Evolutionary conservation across 2,797 vertebrate species (phyloP).

Genomic region (Smutsia gigantea): DNA sequence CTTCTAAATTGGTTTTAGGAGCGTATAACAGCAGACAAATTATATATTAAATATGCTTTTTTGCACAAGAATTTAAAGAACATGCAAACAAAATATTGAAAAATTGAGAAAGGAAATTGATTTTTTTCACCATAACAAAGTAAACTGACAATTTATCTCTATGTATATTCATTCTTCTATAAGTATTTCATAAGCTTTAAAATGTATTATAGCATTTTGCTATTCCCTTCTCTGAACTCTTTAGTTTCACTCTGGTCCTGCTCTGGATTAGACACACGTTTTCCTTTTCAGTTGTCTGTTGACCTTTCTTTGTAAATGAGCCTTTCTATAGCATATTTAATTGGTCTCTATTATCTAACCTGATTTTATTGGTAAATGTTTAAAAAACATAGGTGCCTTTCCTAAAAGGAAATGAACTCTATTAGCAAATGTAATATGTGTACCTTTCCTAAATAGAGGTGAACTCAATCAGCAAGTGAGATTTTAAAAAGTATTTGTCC

Average conservation of each 20-base stretch:
- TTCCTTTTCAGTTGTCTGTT: constrained; percentile 37
- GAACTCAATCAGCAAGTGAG: not conserved
- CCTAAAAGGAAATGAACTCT: not conserved
- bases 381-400: not conserved
- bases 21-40: not conserved
- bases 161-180: not conserved
- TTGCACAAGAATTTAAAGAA: not conserved
- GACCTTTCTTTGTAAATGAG: constrained; percentile 44
- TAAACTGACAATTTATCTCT: not conserved
- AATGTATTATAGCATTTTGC: not conserved
- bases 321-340: constrained; percentile 40
- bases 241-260: not conserved
- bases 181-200: not conserved
- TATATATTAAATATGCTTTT: not conserved
- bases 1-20: not conserved
- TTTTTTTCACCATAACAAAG: not conserved
- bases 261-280: not conserved
- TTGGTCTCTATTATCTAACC: not conserved
- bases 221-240: not conserved
- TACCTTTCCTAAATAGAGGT: constrained; percentile 12
- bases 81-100: not conserved
- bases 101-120: not conserved
- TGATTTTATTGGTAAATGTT: constrained; percentile 41
- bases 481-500: constrained; percentile 39
- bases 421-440: not conserved